Conservation (phyloP, 2,888 invertebrate species). For the Pachliopta kotzebuea region DNA sequence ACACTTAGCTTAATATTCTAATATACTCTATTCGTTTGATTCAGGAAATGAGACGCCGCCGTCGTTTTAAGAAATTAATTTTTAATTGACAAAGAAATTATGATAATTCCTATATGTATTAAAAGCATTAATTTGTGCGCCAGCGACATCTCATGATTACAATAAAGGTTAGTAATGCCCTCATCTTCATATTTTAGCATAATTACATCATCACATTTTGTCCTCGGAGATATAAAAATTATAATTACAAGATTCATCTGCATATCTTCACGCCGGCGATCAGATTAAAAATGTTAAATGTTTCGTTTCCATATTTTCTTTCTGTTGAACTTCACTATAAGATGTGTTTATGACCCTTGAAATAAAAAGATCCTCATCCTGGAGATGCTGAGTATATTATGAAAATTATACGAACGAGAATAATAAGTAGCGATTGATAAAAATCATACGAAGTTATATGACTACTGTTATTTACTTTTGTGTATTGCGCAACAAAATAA, state of each 20-base stretch:
- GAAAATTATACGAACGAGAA: not conserved
- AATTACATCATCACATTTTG: conserved; percentile 65
- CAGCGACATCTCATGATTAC: conserved; percentile 66
- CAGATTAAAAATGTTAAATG: conserved; percentile 57
- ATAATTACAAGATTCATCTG: conserved; percentile 65
- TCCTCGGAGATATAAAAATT: conserved; percentile 50
- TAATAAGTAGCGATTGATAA: not conserved
- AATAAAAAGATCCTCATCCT: conserved; percentile 26
- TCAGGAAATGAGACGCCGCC: no score
- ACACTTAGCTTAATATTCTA: no score
- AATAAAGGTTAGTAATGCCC: conserved; percentile 69
- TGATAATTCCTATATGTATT: conserved; percentile 1
- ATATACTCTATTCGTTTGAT: no score
- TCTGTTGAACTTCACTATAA: conserved; percentile 36
- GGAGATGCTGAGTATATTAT: no score
- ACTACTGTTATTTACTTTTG: no score
- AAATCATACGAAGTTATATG: no score
- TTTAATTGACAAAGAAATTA: conserved; percentile 6
- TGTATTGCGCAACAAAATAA: no score
- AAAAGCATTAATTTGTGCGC: conserved; percentile 37
- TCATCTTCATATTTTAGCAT: conserved; percentile 77
- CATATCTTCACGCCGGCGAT: conserved; percentile 62
- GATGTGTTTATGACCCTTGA: conserved; percentile 48
- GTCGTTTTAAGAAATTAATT: no score
- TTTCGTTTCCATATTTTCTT: conserved; percentile 50